phyloP scores from a whole-genome alignment of 2,888 invertebrate genomes.

The Hoplodrina blanda region DNA sequence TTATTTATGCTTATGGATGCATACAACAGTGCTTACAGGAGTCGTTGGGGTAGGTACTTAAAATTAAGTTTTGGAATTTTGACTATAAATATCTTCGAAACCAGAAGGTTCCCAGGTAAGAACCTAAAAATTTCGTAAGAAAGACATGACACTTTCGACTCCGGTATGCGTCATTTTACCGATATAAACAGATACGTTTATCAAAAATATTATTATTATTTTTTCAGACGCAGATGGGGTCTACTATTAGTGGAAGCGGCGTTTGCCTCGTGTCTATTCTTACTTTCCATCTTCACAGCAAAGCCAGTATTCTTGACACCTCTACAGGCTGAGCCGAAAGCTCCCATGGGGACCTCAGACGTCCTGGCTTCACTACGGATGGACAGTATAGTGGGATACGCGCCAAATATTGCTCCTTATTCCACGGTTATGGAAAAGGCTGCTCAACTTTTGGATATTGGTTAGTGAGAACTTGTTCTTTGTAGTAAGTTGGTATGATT shows the following conservation, averaged over 20 bases:
- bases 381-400: conserved; percentile 76
- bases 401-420: conserved; percentile 72
- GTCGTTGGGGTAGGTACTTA: no score
- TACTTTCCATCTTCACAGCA: conserved; percentile 73
- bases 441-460: conserved; percentile 64
- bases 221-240: conserved; percentile 79
- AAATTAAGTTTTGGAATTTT: no score
- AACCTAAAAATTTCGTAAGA: no score
- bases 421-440: conserved; percentile 72
- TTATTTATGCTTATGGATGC: no score
- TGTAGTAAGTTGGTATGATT: no score
- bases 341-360: conserved; percentile 68
- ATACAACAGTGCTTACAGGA: no score
- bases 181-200: not conserved
- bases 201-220: not conserved
- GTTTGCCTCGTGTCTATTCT: conserved; percentile 71
- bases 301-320: conserved; percentile 83
- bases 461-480: conserved; percentile 62
- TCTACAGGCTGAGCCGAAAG: conserved; percentile 73
- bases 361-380: conserved; percentile 70
- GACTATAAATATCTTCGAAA: no score
- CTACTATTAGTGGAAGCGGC: conserved; percentile 71
- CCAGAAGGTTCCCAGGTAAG: no score
- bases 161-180: no score
- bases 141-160: no score